Evolutionary conservation across 2,888 invertebrate genomes (phyloP), one percentile per base, ranked within the genome.

Genomic region (Calameuta pallipes): DNA sequence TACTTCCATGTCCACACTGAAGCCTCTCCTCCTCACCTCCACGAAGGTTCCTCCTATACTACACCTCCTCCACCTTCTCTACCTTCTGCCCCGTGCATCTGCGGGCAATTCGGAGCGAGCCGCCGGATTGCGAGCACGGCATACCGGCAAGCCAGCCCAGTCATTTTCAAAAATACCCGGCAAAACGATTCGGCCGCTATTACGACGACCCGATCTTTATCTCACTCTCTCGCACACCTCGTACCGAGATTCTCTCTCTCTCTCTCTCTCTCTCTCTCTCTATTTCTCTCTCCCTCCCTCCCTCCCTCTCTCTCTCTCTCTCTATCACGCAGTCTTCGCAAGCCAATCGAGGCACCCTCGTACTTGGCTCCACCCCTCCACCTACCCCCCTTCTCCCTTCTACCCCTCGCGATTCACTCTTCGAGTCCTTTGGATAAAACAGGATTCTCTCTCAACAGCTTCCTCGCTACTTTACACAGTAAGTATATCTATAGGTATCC

Each of bases 91-190:
- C 68, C 71, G 81, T 80, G 84, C 84, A 84, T 87, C 86, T 88
- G 85, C 87, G 83, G 85, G 85, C 84, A 87, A 85, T 86, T 87
- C 86, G 82, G 83, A 83, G 81, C 80, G 83, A 71, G 71, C 71
- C 71, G 78, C 78, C 78, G 75, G 79, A 87, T 87, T 82, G 86
- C 85, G 84, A 85, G 83, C 85, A 86, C 81, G 84, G 85, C 85
- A 84, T 87, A 87, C 87, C 85, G 82, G 86, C 77, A 85, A 83
- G 83, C 86, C 77, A 82, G 80, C 80, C 87, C 85, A 83, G 87
- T 88, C 87, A 88, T 88, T 88, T 88, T 85, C 85, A 88, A 87
- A 88, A 88, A 88, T 87, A 85, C 85, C 86, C 85, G 83, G 85
- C 86, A 84, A 87, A 88, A 87, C 85, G 88, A 88, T 88, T 88